Base-by-base conservation (phyloP, 1,140 invertebrate species). In the Listronotus oregonensis region DNA sequence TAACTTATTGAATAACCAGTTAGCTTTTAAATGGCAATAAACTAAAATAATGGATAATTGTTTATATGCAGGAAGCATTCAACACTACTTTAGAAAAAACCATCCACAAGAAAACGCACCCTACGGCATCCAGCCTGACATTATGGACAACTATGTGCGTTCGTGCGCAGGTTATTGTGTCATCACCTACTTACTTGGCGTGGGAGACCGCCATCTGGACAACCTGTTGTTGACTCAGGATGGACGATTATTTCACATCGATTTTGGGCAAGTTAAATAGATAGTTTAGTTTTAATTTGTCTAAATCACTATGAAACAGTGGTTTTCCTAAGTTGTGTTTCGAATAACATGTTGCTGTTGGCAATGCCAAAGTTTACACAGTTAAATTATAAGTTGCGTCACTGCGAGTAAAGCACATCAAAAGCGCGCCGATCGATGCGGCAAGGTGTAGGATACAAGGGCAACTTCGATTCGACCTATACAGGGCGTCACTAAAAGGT, bases 111-210 rank as follows among this genome's bases (percentile, higher is more conserved):
- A 96, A 74, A 89, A 82, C 67, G 92, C 88, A 0, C 90, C 94
- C 0, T 97, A 94, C 79, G 96, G 95, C 11, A 96, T 99, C 55
- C 83, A 89, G 21, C 81, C 93, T 0, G 95, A 98, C 74, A 92
- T 97, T 6, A 97, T 99, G 92, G 97, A 99, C 77, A 97, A 93
- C 11, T 99, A 99, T 78, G 90, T 99, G 15, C 89, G 94, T 74
- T 97, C 95, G 75, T 98, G 96, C 84, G 96, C 97, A 67, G 97
- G 98, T 0, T 99, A 99, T 78, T 99, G 96, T 80, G 94, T 99
- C 11, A 97, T 99, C 37, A 99, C 97, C 0, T 99, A 99, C 78
- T 80, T 99, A 40, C 80, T 99, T 34, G 97, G 97, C 9, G 96
- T 99, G 14, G 97, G 98, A 5, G 98, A 99, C 81, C 85, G 98